Base-by-base conservation (phyloP, 2,797 vertebrate genomes). In the Furcifer pardalis region DNA sequence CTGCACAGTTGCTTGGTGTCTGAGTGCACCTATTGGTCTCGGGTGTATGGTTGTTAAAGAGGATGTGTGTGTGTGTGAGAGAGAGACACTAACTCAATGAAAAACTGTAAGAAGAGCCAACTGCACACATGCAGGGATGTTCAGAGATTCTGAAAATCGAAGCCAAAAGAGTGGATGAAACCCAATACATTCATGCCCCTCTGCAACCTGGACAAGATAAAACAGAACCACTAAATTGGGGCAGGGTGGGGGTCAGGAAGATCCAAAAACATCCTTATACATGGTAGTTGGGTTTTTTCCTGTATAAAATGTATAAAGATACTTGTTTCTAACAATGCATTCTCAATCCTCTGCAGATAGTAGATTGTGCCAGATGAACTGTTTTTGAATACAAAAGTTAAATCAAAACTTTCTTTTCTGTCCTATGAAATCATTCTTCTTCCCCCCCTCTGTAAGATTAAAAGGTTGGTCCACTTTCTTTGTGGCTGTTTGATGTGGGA, bases 221-320 rank as follows among this genome's bases (percentile, higher is more conserved):
- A 77, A 25, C 27, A 66, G 62, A 77, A 63, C 52, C 65, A 77
- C 66, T 72, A 77, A 63, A 75, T 75, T 52, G 32, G 10, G 40
- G 37, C 46, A 74, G 35, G 35, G 42, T 7, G 35, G 40, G 44
- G 63, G 52, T 7, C 7, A 6, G 32, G 30, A 59, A 80, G 19
- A 65, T 32, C 44, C 23, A 52, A 21, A 82, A 72, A 27, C 13
- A 32, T 42, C 30, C 4, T 66, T 35, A 56, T 2, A 10, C 1
- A 7, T 27, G 27, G 9, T 17, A 27, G 42, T 66, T 3, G 84
- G 86, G 88, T 88, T 56, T 56, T n/a, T n/a, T 56, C 21, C 89
- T 96, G 93, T 95, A 94, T 92, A 95, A 95, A 96, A 92, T 95
- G 95, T 96, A 94, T 91, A 92, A 93, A 95, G 89, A 89, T 49